Base-by-base conservation (phyloP, 2,113 vertebrate species). In the Bufo bufo region DNA sequence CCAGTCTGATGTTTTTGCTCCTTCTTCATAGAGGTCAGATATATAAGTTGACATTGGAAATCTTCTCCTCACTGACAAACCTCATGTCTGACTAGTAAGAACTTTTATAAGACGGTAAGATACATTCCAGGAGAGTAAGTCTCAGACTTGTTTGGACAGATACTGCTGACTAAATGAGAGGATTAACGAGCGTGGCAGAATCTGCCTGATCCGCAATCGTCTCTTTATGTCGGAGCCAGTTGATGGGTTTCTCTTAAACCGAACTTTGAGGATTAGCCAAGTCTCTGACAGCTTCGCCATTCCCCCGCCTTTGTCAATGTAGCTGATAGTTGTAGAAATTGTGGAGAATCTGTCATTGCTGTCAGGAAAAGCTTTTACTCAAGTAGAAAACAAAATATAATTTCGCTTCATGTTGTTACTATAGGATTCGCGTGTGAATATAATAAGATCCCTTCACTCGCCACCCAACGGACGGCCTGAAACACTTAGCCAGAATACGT, bases 111-210 rank as follows among this genome's bases (percentile, higher is more conserved):
- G 56, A 61, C 19, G 17, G 17, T 49, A 47, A 50, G 47, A 11
- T 47, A n/a, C 61, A 82, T 23, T 52, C 63, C 47, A 16, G 0
- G 2, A 23, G 16, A 14, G 63, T n/a, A 13, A 13, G 49, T 50
- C 20, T 50, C 59, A 13, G 12, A 16, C 61, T 66, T 83, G 80
- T 83, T 83, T 65, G 61, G 61, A 23, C 61, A 83, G n/a, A 83
- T 83, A 49, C n/a, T 66, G 43, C 65, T 50, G 59, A 63, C 47
- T 84, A 69, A 71, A 84, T 54, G 63, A 33, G 9, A 7, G 63
- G 49, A 54, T 71, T 84, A 84, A n/a, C 17, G 49, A 71, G 54
- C 20, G 14, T 54, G 47, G 63, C 82, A 54, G 3, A 71, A 84
- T 81, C 9, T 52, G 82, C 49, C 20, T 84, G 63, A 84, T 84